Evolutionary conservation across 2,797 vertebrate species (phyloP).

Genomic region (Ctenopoma multispine): DNA sequence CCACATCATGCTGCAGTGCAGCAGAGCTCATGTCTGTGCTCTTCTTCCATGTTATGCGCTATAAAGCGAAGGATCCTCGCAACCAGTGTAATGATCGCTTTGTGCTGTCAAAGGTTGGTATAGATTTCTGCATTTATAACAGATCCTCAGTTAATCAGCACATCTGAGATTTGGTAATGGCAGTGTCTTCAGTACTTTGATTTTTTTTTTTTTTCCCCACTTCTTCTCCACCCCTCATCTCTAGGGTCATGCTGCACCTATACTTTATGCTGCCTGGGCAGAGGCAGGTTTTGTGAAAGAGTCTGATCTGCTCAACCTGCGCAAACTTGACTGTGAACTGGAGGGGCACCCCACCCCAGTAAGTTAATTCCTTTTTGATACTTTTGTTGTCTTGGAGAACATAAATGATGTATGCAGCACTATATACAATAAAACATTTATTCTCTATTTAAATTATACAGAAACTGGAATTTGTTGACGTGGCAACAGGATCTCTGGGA

Average conservation of each 20-base stretch:
- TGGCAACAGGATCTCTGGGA: constrained; percentile 90
- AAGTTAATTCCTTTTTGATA: constrained; percentile 44
- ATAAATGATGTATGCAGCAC: accelerated
- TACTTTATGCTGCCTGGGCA: constrained; percentile 87
- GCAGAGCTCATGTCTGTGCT: constrained; percentile 92
- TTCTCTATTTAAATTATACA: constrained; percentile 44
- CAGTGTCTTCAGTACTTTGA: accelerated
- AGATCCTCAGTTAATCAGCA: accelerated
- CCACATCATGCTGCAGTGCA: constrained; percentile 91
- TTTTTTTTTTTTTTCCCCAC: too few species aligned
- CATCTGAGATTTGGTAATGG: background rate
- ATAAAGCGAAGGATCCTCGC: constrained; percentile 85
- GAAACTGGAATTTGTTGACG: constrained; percentile 90
- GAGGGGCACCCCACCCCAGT: constrained; percentile 89
- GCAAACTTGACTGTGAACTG: constrained; percentile 86
- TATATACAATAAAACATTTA: accelerated
- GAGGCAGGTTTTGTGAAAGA: constrained; percentile 85
- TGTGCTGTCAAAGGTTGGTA: constrained; percentile 88
- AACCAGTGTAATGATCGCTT: constrained; percentile 90
- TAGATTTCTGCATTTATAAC: background rate
- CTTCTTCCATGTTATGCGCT: constrained; percentile 92
- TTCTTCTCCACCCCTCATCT: accelerated
- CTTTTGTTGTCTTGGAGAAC: background rate
- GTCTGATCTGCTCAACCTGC: constrained; percentile 84
- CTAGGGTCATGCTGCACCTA: constrained; percentile 85